phyloP scores from a whole-genome alignment of 2,113 vertebrate species.

The Egretta garzetta region DNA sequence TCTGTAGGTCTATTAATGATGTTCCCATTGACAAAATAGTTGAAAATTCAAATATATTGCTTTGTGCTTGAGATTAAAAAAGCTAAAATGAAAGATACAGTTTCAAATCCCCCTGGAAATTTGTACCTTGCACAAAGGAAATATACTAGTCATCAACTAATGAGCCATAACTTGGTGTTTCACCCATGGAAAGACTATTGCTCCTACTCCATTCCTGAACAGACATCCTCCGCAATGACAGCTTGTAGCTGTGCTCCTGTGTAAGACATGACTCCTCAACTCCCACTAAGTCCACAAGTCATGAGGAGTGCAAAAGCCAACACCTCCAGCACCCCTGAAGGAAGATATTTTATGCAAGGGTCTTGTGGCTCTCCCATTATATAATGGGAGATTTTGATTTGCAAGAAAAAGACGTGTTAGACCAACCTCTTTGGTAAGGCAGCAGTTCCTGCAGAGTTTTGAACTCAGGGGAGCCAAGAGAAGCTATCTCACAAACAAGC shows the following conservation, averaged over 20 bases:
- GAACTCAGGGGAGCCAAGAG: neutral
- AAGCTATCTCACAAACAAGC: neutral
- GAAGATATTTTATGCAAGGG: neutral
- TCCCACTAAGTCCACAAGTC: neutral
- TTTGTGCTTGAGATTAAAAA: neutral
- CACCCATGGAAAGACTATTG: neutral
- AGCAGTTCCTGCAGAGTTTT: neutral
- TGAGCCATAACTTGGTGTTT: neutral
- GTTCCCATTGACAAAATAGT: neutral
- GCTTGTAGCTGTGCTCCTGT: neutral
- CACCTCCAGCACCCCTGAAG: rapidly evolving
- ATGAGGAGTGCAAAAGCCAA: neutral
- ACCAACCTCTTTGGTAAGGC: neutral
- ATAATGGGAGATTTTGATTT: neutral
- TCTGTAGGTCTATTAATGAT: neutral
- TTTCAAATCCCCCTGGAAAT: neutral
- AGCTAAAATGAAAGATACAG: neutral
- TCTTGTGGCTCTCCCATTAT: neutral
- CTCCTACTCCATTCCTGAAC: neutral
- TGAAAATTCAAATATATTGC: neutral
- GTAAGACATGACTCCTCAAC: neutral
- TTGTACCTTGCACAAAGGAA: neutral
- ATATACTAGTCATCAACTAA: neutral
- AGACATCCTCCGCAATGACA: neutral
- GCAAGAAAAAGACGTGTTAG: neutral